Evolutionary conservation across 2,888 invertebrate genomes (phyloP).

Genomic region (Apoda limacodes): DNA sequence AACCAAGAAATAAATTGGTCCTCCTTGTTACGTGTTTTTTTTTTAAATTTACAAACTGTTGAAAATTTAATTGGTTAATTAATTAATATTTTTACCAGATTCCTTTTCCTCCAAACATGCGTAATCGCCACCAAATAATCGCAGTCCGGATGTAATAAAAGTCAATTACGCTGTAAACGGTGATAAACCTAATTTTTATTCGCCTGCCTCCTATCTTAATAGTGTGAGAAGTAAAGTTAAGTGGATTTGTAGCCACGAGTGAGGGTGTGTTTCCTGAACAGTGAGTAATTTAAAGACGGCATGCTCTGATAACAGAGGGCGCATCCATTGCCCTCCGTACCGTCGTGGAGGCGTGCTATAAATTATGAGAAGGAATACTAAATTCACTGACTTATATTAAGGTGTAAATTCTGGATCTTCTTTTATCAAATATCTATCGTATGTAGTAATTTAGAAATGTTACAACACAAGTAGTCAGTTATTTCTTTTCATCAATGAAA

Average conservation of each 20-base stretch:
- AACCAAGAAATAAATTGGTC: no score
- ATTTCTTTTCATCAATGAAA: no score
- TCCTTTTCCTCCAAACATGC: no score
- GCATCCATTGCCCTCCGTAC: conserved; percentile 60
- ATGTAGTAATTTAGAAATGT: no score
- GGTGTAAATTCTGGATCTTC: conserved; percentile 46
- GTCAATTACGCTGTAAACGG: conserved; percentile 41
- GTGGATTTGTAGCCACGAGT: conserved; percentile 54
- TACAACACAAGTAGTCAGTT: no score
- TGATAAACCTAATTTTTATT: conserved; percentile 45
- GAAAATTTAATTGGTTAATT: no score
- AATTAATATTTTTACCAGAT: no score
- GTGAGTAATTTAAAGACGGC: conserved; percentile 62
- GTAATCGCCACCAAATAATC: no score
- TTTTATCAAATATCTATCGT: no score
- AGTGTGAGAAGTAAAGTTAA: conserved; percentile 54
- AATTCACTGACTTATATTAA: conserved; percentile 55
- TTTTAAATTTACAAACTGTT: no score
- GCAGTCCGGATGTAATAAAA: conserved; percentile 38
- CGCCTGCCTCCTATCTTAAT: conserved; percentile 44
- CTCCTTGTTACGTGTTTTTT: no score
- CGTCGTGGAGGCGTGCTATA: conserved; percentile 46
- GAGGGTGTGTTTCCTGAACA: conserved; percentile 50
- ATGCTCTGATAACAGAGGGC: conserved; percentile 55
- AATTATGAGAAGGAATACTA: conserved; percentile 58